phyloP scores from a whole-genome alignment of 2,888 invertebrate genomes.

The Thecocarcelia acutangulata region DNA sequence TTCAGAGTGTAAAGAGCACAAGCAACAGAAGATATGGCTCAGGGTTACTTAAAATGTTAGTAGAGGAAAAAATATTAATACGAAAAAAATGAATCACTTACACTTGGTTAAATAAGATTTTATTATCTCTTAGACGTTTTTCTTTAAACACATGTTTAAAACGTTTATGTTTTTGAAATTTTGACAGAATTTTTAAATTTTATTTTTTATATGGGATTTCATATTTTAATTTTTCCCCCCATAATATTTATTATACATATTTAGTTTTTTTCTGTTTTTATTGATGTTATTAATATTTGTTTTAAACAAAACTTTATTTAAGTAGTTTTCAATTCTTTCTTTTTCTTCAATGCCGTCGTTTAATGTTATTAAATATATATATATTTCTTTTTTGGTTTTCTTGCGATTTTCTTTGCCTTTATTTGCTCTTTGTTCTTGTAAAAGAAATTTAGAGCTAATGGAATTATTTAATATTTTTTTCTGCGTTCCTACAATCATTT shows the following conservation, averaged over 20 bases:
- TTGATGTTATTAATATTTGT: conserved; percentile 55
- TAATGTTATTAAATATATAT: conserved; percentile 60
- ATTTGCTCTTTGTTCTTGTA: conserved; percentile 80
- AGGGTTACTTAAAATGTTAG: conserved; percentile 62
- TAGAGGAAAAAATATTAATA: not conserved
- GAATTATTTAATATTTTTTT: conserved; percentile 77
- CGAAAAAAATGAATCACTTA: conserved; percentile 3
- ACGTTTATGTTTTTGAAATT: conserved; percentile 34
- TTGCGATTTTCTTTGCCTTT: conserved; percentile 57
- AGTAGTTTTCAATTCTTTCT: conserved; percentile 66
- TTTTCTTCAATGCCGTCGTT: conserved; percentile 37
- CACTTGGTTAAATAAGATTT: conserved; percentile 56
- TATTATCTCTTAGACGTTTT: conserved; percentile 22
- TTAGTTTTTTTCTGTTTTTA: conserved; percentile 1
- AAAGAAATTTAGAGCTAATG: conserved; percentile 80
- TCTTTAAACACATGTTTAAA: not conserved
- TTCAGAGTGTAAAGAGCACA: conserved; percentile 52
- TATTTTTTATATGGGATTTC: too few relatives aligned
- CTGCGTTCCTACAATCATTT: conserved; percentile 51
- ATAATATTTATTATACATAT: conserved; percentile 4
- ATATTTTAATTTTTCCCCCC: not conserved
- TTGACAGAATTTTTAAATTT: conserved; percentile 29
- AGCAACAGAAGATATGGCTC: conserved; percentile 43
- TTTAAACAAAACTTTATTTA: conserved; percentile 62
- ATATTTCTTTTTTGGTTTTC: conserved; percentile 26